Evolutionary conservation across 2,797 vertebrate genomes (phyloP), one percentile per base, ranked within the genome.

Genomic region (Microtus agrestis): DNA sequence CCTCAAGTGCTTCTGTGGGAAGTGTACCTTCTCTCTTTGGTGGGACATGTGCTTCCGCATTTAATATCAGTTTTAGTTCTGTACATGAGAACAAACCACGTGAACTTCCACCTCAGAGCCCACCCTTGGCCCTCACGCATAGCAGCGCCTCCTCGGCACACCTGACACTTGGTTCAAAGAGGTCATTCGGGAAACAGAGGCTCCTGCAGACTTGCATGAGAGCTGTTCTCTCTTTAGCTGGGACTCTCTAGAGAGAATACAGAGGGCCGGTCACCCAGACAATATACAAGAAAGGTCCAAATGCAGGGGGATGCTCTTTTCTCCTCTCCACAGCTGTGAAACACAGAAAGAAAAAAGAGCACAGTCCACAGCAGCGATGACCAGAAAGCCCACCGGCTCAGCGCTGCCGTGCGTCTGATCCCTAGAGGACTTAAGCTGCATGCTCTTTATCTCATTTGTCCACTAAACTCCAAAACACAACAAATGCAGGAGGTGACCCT

Each of bases 401-500:
- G 84, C 61, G 23, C 81, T 48, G 95, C 81, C 71, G 71, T 67
- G 46, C 65, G 6, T 5, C 1, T 27, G 23, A 92, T 97, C 96
- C 86, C 95, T 17, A 34, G 97, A 97, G 98, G 96, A 40, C 97
- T 97, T 94, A 84, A 21, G 63, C 89, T 97, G 59, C 89, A 40
- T 95, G 94, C 94, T 82, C 94, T 91, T 86, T 92, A 96, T 94
- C 97, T 97, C 51, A 54, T 97, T 98, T 97, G 97, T 97, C 97
- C 95, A 6, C 94, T 97, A 86, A 98, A 73, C 92, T 97, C 84
- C 87, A 88, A 17, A 96, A 91, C 46, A 67, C n/a, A 87, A 63
- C 91, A 74, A 93, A 97, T 93, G 77, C 69, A 88, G 63, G 95
- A n/a, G 71, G 67, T 89, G 96, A 71, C 76, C 40, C 82, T 89